A percentile compares a stretch with the other conserved stretches of the same genome.
phyloP scores from a whole-genome alignment of 2,888 invertebrate species.

The Ernsta delagoae region DNA sequence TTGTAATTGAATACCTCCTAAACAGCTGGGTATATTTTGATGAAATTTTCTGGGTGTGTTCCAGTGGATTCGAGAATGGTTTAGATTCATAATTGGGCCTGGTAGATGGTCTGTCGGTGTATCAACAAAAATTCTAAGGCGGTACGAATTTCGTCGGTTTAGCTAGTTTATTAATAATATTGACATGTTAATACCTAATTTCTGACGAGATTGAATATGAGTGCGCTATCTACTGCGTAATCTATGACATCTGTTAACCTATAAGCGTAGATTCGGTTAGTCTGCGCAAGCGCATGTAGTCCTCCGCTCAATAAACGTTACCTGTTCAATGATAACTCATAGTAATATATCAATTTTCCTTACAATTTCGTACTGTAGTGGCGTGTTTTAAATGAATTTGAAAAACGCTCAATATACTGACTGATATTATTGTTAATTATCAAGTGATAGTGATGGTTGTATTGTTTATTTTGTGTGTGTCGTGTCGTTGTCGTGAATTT shows the following conservation, averaged over 20 bases:
- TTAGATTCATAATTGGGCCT: no score
- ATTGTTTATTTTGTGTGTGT: slow-evolving; percentile 8
- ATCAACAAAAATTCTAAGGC: no score
- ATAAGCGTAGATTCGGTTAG: slow-evolving; percentile 32
- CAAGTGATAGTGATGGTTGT: slow-evolving; percentile 12
- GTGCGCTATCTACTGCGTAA: neutral
- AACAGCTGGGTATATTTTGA: no score
- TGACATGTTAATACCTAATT: neutral
- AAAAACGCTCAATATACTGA: neutral
- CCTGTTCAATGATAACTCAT: slow-evolving; percentile 6
- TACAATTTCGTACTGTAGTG: neutral
- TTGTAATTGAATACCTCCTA: no score
- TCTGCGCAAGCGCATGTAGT: slow-evolving; percentile 38
- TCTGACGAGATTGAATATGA: neutral
- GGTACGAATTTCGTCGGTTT: no score
- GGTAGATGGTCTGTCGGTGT: no score
- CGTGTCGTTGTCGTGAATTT: slow-evolving; percentile 4
- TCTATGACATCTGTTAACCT: slow-evolving; percentile 30
- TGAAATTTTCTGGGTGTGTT: no score
- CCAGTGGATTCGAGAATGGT: no score
- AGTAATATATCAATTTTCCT: neutral
- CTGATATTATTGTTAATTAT: neutral
- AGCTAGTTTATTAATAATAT: no score
- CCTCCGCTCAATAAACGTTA: slow-evolving; percentile 17
- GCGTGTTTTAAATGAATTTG: neutral